Conservation (phyloP, 2,113 vertebrate genomes). For the Fulica atra region DNA sequence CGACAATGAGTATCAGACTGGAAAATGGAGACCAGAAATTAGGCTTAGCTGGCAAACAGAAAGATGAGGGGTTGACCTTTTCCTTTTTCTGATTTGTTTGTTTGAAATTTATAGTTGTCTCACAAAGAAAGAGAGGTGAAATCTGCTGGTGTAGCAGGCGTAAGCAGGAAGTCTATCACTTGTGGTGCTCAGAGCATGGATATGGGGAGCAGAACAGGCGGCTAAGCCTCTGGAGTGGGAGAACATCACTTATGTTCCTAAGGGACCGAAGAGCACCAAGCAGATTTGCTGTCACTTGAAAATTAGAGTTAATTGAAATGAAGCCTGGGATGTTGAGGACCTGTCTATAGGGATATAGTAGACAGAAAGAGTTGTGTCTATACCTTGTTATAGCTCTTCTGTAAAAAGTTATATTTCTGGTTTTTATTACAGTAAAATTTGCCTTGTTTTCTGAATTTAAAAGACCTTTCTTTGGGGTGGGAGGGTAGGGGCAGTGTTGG, state of each 20-base stretch:
- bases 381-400: neutral
- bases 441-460: neutral
- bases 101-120: neutral
- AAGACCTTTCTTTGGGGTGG: neutral
- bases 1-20: neutral
- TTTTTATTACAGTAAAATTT: neutral
- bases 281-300: neutral
- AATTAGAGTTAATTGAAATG: neutral
- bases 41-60: neutral
- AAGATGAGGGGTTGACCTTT: neutral
- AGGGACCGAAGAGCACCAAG: neutral
- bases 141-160: neutral
- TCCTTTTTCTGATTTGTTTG: neutral
- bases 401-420: neutral
- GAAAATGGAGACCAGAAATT: neutral
- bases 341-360: neutral
- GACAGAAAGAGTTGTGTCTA: neutral
- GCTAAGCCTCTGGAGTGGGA: neutral
- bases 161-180: rapidly evolving
- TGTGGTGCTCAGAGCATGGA: neutral
- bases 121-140: neutral
- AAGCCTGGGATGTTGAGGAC: neutral
- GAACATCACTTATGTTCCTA: neutral
- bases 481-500: too few relatives aligned
- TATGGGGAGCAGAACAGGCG: neutral